Conservation (phyloP, 2,888 invertebrate species). For the Apoderus coryli region DNA sequence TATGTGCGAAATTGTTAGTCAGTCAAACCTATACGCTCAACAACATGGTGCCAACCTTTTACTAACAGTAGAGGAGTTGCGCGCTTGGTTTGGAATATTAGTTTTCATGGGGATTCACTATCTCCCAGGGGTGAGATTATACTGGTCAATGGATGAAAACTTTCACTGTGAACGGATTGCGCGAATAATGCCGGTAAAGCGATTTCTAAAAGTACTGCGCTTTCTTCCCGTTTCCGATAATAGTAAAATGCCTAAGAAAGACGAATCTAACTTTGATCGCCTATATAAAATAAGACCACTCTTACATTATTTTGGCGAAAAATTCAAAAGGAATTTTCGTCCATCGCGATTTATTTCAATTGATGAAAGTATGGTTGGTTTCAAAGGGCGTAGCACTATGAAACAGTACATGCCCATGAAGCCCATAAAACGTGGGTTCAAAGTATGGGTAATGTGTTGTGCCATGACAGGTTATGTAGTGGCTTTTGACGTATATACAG, state of each 20-base stretch:
- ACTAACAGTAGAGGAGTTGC: slow-evolving; percentile 1
- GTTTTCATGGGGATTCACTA: slow-evolving; percentile 6
- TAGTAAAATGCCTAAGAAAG: slow-evolving; percentile 5
- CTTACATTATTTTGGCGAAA: slow-evolving; percentile 5
- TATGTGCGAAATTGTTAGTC: neutral
- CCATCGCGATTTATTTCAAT: slow-evolving; percentile 5
- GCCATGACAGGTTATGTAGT: neutral
- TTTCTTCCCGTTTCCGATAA: slow-evolving; percentile 5
- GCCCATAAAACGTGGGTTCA: slow-evolving; percentile 15
- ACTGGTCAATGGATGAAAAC: slow-evolving; percentile 8
- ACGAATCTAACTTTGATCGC: slow-evolving; percentile 4
- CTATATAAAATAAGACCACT: slow-evolving; percentile 8
- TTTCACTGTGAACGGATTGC: slow-evolving; percentile 6
- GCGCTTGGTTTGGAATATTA: slow-evolving; percentile 5
- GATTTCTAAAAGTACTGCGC: slow-evolving; percentile 6
- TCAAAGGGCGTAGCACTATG: slow-evolving; percentile 4
- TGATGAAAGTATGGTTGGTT: slow-evolving; percentile 5
- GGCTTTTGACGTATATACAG: slow-evolving; percentile 2
- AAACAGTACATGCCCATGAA: slow-evolving; percentile 7
- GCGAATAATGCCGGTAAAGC: slow-evolving; percentile 5
- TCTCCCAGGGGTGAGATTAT: slow-evolving; percentile 4
- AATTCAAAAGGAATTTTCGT: slow-evolving; percentile 2
- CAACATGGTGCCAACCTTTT: slow-evolving; percentile 1
- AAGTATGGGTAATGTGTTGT: slow-evolving; percentile 17
- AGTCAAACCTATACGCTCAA: slow-evolving; percentile 3